phyloP scores from a whole-genome alignment of 2,888 invertebrate genomes.

The Cephus rjabovi region DNA sequence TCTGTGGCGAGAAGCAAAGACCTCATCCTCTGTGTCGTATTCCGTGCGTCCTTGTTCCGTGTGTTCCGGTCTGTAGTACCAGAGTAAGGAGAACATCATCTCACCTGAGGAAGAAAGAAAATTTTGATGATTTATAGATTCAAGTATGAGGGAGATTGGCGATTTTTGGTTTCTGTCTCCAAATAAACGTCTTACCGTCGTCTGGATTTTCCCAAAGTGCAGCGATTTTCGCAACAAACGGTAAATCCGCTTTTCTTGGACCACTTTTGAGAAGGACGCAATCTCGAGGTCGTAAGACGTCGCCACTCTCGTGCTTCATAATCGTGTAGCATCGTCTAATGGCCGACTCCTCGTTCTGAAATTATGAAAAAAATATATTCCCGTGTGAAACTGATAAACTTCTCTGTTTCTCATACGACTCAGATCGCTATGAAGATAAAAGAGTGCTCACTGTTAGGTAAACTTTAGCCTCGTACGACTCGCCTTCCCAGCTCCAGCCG shows the following conservation, averaged over 20 bases:
- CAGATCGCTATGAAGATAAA: background rate
- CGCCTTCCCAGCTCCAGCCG: slow-evolving; percentile 93
- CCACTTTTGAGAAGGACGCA: slow-evolving; percentile 93
- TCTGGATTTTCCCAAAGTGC: slow-evolving; percentile 95
- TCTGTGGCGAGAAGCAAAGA: slow-evolving; percentile 95
- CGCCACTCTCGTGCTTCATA: slow-evolving; percentile 88
- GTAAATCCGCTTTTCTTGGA: slow-evolving; percentile 84
- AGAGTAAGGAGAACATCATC: slow-evolving; percentile 96
- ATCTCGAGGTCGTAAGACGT: slow-evolving; percentile 87
- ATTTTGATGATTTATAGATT: background rate
- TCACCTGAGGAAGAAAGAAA: slow-evolving; percentile 75
- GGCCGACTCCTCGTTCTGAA: slow-evolving; percentile 81
- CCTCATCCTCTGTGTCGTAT: slow-evolving; percentile 88
- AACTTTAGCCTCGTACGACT: slow-evolving; percentile 84
- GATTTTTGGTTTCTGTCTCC: background rate
- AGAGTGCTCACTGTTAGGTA: slow-evolving; percentile 82
- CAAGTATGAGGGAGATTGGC: background rate
- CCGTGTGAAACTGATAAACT: background rate
- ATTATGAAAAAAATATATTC: slow-evolving; percentile 24
- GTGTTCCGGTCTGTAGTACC: slow-evolving; percentile 99
- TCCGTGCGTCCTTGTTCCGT: slow-evolving; percentile 88
- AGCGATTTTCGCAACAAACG: slow-evolving; percentile 94
- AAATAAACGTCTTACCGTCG: slow-evolving; percentile 74
- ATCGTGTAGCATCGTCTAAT: slow-evolving; percentile 88
- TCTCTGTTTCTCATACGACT: background rate